Evolutionary conservation across 2,113 vertebrate species (phyloP), one percentile per base, ranked within the genome.

Genomic region (Neopipo cinnamomea): DNA sequence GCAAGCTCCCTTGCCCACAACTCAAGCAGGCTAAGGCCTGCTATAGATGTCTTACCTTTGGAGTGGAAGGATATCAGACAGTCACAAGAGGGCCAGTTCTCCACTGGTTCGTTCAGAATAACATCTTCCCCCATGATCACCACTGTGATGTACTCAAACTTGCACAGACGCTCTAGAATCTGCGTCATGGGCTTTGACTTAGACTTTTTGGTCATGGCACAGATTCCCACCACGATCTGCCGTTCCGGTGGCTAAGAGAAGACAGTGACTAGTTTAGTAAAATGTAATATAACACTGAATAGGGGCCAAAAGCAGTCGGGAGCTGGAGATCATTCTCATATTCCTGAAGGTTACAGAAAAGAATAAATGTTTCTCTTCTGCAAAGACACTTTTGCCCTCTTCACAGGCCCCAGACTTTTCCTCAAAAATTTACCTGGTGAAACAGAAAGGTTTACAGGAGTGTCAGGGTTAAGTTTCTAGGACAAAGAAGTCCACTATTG

Each of bases 151-250:
- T 99, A 99, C 94, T 99, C 99, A 52, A 99, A 99, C 96, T 98
- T 98, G 98, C 99, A 99, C 85, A 99, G 98, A 85, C 99, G 98
- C 96, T 99, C 99, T 96, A 99, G 97, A 96, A 99, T 99, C 97
- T 99, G 99, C 50, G 99, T 99, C 99, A 99, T 99, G 55, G 99
- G 99, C 97, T 99, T 99, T 33, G 99, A 99, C 97, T 99, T 99
- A 81, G 99, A 99, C 97, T 99, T 99, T 97, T 99, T 99, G 97
- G 99, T 99, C 99, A 99, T 99, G 95, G 99, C 99, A 96, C 99
- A 99, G 97, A 99, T 99, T 94, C 99, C 99, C 90, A 99, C 99
- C 94, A 99, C 97, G 19, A 99, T 99, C 98, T 99, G 99, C 92
- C 97, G 98, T 97, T 99, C 99, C 4, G 99, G 99, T 91, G 98